These are phyloP conservation scores for Strigamia maritima DNA, from an alignment of 2,888 invertebrate species.

Conservation along the genomic window DNA sequence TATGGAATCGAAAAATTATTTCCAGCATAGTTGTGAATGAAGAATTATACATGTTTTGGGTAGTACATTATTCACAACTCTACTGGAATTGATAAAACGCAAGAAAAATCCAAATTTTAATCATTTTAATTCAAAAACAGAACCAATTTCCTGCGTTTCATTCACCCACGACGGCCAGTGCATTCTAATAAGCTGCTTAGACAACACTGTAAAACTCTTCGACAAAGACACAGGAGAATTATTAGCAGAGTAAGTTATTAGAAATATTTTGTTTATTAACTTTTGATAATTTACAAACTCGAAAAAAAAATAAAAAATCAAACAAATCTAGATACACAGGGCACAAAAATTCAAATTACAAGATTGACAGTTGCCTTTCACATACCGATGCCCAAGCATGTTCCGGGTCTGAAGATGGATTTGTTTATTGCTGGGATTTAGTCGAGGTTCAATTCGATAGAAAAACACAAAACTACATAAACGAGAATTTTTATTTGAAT, in stretches of 20 bases:
- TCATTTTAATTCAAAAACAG: slow-evolving; percentile 50
- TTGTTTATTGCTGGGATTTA: slow-evolving; percentile 84
- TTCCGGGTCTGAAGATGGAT: slow-evolving; percentile 85
- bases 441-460: slow-evolving; percentile 58
- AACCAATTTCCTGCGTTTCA: slow-evolving; percentile 74
- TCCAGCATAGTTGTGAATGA: no score
- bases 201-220: slow-evolving; percentile 75
- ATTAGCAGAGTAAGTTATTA: slow-evolving; percentile 61
- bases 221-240: slow-evolving; percentile 82
- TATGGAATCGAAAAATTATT: slow-evolving; percentile 50
- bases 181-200: slow-evolving; percentile 76
- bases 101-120: no score
- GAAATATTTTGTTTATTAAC: slow-evolving; percentile 16
- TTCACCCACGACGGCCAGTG: slow-evolving; percentile 93
- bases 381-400: slow-evolving; percentile 79
- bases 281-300: not conserved
- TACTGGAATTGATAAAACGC: not conserved
- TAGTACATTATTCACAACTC: not conserved
- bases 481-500: not conserved
- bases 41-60: no score
- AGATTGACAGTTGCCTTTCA: slow-evolving; percentile 81
- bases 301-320: not conserved
- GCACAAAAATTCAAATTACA: slow-evolving; percentile 76
- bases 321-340: slow-evolving; percentile 70
- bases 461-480: not conserved